Evolutionary conservation across 2,888 invertebrate species (phyloP), one percentile per base, ranked within the genome.

Genomic region (Eustalomyia histrio): DNA sequence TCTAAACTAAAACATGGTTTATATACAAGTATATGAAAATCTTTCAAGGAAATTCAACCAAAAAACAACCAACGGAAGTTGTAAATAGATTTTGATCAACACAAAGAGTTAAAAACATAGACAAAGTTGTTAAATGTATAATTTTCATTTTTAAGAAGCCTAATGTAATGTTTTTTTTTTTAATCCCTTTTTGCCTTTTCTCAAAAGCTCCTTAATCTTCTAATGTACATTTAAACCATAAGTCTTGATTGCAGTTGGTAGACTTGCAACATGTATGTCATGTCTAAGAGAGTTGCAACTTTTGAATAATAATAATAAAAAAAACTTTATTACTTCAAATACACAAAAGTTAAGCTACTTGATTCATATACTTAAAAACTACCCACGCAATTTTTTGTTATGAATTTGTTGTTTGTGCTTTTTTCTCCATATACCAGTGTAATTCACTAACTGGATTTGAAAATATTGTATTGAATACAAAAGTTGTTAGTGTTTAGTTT

Each of bases 401-500:
- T 65, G 53, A 63, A 65, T 58, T 64, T 68, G 35, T 64, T 79
- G 63, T 55, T 47, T 58, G 21, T 67, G 39, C 52, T 60, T 67
- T 69, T 63, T 69, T 72, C 58, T 16, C 53, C n/a, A 57, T 67
- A 72, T 81, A 78, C 78, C 81, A 78, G 69, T 81, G 71, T 75
- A 81, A 74, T 71, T 75, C 81, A 81, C 78, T 81, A 75, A 78
- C 78, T 81, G 78, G 74, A 71, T 61, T 78, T 47, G 47, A 79
- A 86, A 84, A 85, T 60, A 84, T 79, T 82, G 80, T 80, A 79
- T 65, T 75, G 80, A 68, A 65, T 71, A 65, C 65, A 81, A 71
- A 74, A 47, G 71, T 74, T 71, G 78, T 71, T 64, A 71, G 69
- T 60, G 71, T 63, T 55, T 18, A 39, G 33, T 67, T 58, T 35